Conservation (phyloP, 1,140 invertebrate genomes). For the Leptinotarsa texana region DNA sequence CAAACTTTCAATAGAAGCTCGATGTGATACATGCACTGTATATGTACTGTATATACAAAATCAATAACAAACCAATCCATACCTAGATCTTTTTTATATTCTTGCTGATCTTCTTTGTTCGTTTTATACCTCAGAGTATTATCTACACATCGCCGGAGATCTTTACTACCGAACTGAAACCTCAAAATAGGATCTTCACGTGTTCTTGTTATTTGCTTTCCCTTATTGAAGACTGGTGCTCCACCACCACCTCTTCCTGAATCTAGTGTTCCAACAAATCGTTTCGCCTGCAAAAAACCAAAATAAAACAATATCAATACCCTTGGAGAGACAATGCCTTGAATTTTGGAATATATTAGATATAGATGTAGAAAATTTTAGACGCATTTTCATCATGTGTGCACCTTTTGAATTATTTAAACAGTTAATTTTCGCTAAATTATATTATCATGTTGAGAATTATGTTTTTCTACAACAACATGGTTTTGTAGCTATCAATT, state of each 20-base stretch:
- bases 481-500: too few species aligned
- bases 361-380: too few species aligned
- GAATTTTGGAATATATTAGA: too few species aligned
- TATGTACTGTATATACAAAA: background rate
- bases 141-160: slow-evolving; percentile 58
- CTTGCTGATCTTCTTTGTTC: slow-evolving; percentile 56
- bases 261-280: slow-evolving; percentile 44
- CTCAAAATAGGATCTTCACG: slow-evolving; percentile 60
- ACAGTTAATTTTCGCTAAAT: too few species aligned
- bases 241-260: slow-evolving; percentile 51
- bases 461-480: too few species aligned
- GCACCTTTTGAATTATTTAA: too few species aligned
- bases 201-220: slow-evolving; percentile 55
- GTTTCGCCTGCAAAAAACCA: slow-evolving; percentile 44
- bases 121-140: slow-evolving; percentile 61
- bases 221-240: slow-evolving; percentile 50
- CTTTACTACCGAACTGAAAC: slow-evolving; percentile 56
- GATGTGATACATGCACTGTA: background rate
- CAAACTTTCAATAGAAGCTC: too few species aligned
- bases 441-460: too few species aligned
- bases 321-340: too few species aligned
- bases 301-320: background rate
- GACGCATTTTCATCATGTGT: too few species aligned
- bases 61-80: slow-evolving; percentile 24
- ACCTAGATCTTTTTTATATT: slow-evolving; percentile 61